Conservation (phyloP, 2,113 vertebrate species). For the Trachemys scripta region DNA sequence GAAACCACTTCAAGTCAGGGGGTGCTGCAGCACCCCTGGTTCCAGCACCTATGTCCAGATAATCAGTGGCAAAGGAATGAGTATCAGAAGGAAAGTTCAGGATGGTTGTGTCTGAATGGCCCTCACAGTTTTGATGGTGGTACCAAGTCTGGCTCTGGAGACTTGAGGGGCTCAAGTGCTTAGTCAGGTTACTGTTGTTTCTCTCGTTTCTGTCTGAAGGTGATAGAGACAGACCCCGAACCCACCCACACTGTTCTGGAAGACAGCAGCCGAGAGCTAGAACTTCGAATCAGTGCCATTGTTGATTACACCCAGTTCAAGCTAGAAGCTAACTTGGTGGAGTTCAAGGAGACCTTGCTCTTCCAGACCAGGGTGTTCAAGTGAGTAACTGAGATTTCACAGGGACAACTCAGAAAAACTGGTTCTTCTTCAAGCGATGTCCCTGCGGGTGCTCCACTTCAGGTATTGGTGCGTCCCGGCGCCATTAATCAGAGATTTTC, state of each 20-base stretch:
- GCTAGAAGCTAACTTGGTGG: conserved; percentile 64
- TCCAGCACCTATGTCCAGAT: no score
- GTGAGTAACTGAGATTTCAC: conserved; percentile 80
- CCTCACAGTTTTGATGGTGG: neutral
- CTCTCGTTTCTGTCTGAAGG: conserved; percentile 73
- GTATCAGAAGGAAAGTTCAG: fast-evolving
- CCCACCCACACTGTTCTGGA: conserved; percentile 81
- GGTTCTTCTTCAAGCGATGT: neutral
- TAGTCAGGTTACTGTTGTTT: neutral
- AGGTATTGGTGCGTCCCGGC: no score
- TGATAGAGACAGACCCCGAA: conserved; percentile 81
- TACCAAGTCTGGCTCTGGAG: neutral
- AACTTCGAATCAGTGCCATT: conserved; percentile 82
- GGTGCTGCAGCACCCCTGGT: no score
- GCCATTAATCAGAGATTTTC: no score
- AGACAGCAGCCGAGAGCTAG: conserved; percentile 80
- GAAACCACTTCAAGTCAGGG: no score
- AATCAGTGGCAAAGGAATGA: neutral
- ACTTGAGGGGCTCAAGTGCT: no score
- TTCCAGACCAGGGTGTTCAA: conserved; percentile 84
- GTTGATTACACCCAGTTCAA: conserved; percentile 81
- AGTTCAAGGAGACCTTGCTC: conserved; percentile 86
- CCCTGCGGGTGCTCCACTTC: no score
- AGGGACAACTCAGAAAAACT: fast-evolving
- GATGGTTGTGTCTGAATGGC: neutral